These are phyloP conservation scores for Erebia palarica DNA, from an alignment of 2,888 invertebrate species.

Conservation along the genomic window DNA sequence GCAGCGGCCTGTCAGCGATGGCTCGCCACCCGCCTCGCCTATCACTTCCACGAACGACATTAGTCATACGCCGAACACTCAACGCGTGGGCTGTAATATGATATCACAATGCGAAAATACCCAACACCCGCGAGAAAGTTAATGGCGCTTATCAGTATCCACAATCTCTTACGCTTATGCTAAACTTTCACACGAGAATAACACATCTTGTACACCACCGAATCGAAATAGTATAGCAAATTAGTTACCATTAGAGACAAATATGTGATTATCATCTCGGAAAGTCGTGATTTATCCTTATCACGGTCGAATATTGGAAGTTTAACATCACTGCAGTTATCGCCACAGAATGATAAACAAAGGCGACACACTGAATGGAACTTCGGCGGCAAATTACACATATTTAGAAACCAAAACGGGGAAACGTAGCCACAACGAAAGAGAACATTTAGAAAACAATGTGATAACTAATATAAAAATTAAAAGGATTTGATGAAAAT, in stretches of 20 bases:
- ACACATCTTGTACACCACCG: conserved; percentile 56
- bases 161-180: conserved; percentile 80
- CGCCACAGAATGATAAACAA: conserved; percentile 92
- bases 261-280: conserved; percentile 90
- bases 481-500: conserved; percentile 79
- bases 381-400: conserved; percentile 96
- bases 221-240: conserved; percentile 56
- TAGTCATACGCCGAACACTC: conserved; percentile 79
- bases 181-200: conserved; percentile 82
- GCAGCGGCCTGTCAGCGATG: conserved; percentile 52
- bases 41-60: conserved; percentile 80
- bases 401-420: conserved; percentile 85
- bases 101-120: conserved; percentile 84
- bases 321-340: conserved; percentile 87
- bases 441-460: conserved; percentile 81
- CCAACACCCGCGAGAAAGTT: conserved; percentile 84
- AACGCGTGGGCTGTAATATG: conserved; percentile 83
- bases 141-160: conserved; percentile 84
- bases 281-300: conserved; percentile 86
- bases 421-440: conserved; percentile 77
- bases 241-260: conserved; percentile 88
- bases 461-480: conserved; percentile 75
- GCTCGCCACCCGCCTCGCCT: conserved; percentile 65
- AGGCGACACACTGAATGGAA: conserved; percentile 96
- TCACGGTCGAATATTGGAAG: conserved; percentile 90